Evolutionary conservation across 2,888 invertebrate genomes (phyloP), one percentile per base, ranked within the genome.

Genomic region (Acanthopleura granulata): DNA sequence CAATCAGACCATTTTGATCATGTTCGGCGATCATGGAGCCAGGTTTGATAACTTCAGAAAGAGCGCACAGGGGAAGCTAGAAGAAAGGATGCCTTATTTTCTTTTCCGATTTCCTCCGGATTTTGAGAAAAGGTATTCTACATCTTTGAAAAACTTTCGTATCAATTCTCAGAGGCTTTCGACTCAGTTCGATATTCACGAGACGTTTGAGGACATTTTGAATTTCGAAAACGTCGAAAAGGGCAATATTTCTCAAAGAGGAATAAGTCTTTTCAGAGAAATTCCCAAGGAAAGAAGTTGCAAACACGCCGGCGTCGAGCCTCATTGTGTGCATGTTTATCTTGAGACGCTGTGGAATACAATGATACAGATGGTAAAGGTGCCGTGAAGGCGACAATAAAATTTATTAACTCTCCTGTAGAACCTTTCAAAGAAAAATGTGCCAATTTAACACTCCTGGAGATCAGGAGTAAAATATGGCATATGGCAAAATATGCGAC

Each of bases 301-400:
- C 18, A 18, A 14, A 18, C 51, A 51, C 18, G 51, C 51, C 14
- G 51, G 51, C 14, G 51, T 51, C 18, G 51, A 14, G 51, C 51
- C 51, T 18, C 51, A 51, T 51, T 51, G 51, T 51, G 51, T 18
- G 51, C 51, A 51, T 51, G 51, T 51, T 51, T 51, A 51, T 51
- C 51, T 18, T 51, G 51, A 18, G 51, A 15, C 18, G 18, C 14
- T 14, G 18, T 51, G 14, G 51, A 18, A 14, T 15, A 51, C 14
- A 18, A 51, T 51, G 51, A 51, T 18, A 14, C 51, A 15, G 51
- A 15, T 51, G 51, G 51, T 14, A 14, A 15, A 18, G 14, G 14
- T 14, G 51, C 51, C 14, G 18, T 51, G 18, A 51, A 51, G 14
- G 18, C 14, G 18, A 18, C 51, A 51, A 51, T 51, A 14, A 14